Evolutionary conservation across 2,797 vertebrate genomes (phyloP).

Genomic region (Amazona ochrocephala): DNA sequence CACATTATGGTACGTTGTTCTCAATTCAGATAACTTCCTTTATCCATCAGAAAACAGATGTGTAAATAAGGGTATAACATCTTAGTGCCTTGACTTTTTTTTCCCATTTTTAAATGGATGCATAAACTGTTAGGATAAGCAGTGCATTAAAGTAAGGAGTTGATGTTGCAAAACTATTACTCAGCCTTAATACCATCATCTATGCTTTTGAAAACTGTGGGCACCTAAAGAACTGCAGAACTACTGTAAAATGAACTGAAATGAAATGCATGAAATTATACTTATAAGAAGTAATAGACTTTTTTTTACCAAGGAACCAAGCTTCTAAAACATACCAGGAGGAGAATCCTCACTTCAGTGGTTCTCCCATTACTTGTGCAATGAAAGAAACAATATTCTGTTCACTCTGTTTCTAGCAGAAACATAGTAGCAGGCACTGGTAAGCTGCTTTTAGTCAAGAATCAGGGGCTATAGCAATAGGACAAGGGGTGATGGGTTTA

Average conservation of each 20-base stretch:
- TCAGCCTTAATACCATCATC: neutral
- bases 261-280: neutral
- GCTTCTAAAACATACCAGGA: neutral
- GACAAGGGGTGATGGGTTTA: neutral
- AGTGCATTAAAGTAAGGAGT: neutral
- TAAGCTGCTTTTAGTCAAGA: neutral
- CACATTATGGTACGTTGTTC: constrained; percentile 90
- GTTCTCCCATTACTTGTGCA: neutral
- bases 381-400: neutral
- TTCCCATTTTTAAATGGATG: neutral
- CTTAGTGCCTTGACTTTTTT: neutral
- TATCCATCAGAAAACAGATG: neutral
- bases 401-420: neutral
- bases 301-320: neutral
- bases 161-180: neutral
- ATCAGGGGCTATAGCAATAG: neutral
- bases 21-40: neutral
- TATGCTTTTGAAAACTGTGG: neutral
- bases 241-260: neutral
- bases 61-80: neutral
- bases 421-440: neutral
- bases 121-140: neutral
- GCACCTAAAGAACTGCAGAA: neutral
- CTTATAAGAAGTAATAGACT: neutral
- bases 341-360: neutral